phyloP scores from a whole-genome alignment of 2,888 invertebrate species.

The Cerceris ruficornis region DNA sequence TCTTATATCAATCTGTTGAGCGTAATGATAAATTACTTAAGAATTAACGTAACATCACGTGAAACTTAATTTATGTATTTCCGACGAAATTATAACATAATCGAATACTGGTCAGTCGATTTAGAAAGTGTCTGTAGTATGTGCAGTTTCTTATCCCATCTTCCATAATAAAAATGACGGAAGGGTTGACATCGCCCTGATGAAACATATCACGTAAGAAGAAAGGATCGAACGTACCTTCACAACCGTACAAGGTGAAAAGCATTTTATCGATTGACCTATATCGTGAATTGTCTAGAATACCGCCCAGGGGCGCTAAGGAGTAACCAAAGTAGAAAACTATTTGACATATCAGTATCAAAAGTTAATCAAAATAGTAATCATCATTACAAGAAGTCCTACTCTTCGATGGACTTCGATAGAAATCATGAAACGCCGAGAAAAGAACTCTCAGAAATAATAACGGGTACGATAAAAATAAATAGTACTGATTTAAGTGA shows the following conservation, averaged over 20 bases:
- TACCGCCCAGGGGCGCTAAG: constrained; percentile 70
- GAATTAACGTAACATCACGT: too few species aligned
- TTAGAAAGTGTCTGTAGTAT: neutral
- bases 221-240: constrained; percentile 67
- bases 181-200: constrained; percentile 7
- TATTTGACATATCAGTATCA: constrained; percentile 55
- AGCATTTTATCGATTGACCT: constrained; percentile 76
- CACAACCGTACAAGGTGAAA: constrained; percentile 68
- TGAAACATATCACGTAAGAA: constrained; percentile 44
- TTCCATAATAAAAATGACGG: neutral
- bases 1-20: too few species aligned
- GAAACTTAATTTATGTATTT: too few species aligned
- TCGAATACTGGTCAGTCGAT: too few species aligned
- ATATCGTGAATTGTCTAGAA: constrained; percentile 72
- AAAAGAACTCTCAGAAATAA: neutral
- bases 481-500: too few species aligned
- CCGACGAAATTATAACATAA: too few species aligned
- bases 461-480: too few species aligned
- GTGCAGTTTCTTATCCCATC: neutral
- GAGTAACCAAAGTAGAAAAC: constrained; percentile 66
- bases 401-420: neutral
- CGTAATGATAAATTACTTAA: too few species aligned
- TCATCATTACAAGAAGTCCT: neutral
- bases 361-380: constrained; percentile 22
- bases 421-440: neutral